A percentile compares a stretch with the other conserved stretches of the same genome.
These are phyloP conservation scores for Dromiciops gliroides DNA, from an alignment of 2,113 vertebrate genomes.

Conservation along the genomic window DNA sequence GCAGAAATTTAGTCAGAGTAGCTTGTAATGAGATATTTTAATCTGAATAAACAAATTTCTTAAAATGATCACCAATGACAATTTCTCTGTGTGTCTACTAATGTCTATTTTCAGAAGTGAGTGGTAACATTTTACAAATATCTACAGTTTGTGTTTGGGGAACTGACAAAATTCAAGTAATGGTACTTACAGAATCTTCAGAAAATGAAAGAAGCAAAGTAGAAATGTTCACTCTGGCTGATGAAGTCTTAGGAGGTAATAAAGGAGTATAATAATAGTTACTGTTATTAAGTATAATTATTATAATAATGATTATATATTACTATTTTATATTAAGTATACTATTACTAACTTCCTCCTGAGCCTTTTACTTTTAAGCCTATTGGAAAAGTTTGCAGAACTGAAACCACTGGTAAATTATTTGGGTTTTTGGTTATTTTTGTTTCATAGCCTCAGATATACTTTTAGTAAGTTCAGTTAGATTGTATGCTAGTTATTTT, in stretches of 20 bases:
- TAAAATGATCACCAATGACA: neutral
- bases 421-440: constrained; percentile 17
- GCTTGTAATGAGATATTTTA: constrained; percentile 5
- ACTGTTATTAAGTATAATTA: neutral
- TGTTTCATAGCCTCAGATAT: constrained; percentile 39
- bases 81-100: constrained; percentile 1
- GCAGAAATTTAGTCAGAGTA: neutral
- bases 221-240: constrained; percentile 84
- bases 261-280: constrained; percentile 1
- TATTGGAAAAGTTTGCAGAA: neutral
- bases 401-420: neutral
- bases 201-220: constrained; percentile 79
- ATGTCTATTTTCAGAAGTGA: constrained; percentile 81
- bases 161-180: constrained; percentile 81
- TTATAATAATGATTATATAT: neutral
- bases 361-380: neutral
- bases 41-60: neutral
- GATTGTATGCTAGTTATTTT: constrained; percentile 12
- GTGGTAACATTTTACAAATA: constrained; percentile 85
- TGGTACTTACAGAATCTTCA: constrained; percentile 81
- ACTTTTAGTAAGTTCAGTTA: constrained; percentile 29
- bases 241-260: constrained; percentile 83
- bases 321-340: neutral
- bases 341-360: neutral
- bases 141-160: constrained; percentile 83